phyloP scores from a whole-genome alignment of 2,888 invertebrate genomes.

The Tortrix viridana region DNA sequence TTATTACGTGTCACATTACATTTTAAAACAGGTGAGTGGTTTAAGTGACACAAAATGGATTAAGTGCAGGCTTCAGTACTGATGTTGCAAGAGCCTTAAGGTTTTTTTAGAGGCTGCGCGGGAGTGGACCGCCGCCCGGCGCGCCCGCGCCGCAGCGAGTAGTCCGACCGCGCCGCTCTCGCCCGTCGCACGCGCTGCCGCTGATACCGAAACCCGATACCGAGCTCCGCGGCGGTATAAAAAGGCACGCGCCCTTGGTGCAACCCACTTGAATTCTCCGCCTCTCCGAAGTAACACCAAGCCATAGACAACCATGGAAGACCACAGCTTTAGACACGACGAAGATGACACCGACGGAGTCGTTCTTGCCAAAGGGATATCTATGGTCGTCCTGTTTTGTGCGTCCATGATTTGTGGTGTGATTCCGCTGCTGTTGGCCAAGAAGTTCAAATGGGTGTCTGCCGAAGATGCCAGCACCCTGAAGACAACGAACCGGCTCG shows the following conservation, averaged over 20 bases:
- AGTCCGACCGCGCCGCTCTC: conserved; percentile 68
- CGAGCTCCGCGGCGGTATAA: conserved; percentile 57
- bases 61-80: conserved; percentile 28
- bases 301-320: conserved; percentile 48
- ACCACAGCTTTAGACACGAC: conserved; percentile 43
- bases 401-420: conserved; percentile 91
- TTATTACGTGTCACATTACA: no score
- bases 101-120: conserved; percentile 66
- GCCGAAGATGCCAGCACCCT: conserved; percentile 75
- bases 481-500: conserved; percentile 77
- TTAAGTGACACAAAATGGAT: conserved; percentile 29
- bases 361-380: conserved; percentile 89
- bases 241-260: conserved; percentile 58
- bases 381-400: conserved; percentile 90
- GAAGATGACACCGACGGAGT: conserved; percentile 73
- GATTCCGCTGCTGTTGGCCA: conserved; percentile 88
- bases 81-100: conserved; percentile 51
- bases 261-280: conserved; percentile 50
- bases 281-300: conserved; percentile 38
- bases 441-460: conserved; percentile 85
- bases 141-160: conserved; percentile 46
- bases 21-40: no score
- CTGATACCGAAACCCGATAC: conserved; percentile 54
- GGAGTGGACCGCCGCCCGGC: conserved; percentile 62
- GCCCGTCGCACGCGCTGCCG: conserved; percentile 70